Evolutionary conservation across 1,140 invertebrate genomes (phyloP).

Genomic region (Camponotus vicinus): DNA sequence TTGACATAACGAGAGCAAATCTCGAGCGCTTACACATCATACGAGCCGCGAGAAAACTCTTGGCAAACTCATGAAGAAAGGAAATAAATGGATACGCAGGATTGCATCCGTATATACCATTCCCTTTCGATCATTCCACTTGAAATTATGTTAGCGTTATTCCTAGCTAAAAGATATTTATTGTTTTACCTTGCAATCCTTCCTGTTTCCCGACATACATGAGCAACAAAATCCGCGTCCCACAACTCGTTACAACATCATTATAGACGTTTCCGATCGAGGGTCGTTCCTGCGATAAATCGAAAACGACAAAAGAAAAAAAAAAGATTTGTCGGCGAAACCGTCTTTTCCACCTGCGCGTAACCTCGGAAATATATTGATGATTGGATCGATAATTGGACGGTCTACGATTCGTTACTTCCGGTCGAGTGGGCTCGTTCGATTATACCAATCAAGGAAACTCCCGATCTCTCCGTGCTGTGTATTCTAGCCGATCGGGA

Average conservation of each 20-base stretch:
- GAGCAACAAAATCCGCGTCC: constrained; percentile 3
- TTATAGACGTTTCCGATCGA: no score
- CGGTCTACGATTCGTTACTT: constrained; percentile 10
- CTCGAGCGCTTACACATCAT: background rate
- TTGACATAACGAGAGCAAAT: constrained; percentile 41
- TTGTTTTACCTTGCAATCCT: background rate
- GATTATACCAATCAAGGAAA: constrained; percentile 57
- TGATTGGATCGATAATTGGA: constrained; percentile 53
- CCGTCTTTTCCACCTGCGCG: background rate
- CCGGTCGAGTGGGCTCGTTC: constrained; percentile 6
- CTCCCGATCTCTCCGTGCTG: background rate
- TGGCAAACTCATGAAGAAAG: constrained; percentile 45
- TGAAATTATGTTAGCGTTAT: background rate
- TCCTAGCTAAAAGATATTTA: constrained; percentile 19
- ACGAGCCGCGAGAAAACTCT: constrained; percentile 50
- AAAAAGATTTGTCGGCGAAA: background rate
- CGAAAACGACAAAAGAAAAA: constrained; percentile 26
- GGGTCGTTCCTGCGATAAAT: background rate
- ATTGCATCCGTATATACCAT: constrained; percentile 14
- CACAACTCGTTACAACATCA: background rate
- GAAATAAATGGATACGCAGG: constrained; percentile 27
- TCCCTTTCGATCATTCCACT: constrained; percentile 49
- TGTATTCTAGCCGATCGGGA: background rate
- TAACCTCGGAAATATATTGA: constrained; percentile 40
- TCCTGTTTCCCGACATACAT: constrained; percentile 32